phyloP scores from a whole-genome alignment of 2,797 vertebrate genomes.

The Mormyrops boulengeri region DNA sequence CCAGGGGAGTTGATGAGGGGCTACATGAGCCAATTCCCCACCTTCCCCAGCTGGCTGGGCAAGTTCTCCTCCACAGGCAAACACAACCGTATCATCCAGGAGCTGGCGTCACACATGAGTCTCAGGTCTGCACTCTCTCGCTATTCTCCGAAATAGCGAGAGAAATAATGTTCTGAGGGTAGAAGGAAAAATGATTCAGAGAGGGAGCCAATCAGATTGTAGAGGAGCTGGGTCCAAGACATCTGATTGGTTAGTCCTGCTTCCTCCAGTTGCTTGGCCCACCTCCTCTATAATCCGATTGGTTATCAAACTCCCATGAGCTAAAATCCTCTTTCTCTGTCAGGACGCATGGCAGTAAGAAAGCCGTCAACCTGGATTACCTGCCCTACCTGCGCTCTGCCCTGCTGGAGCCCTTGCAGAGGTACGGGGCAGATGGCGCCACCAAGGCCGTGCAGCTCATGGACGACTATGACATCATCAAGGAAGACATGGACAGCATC shows the following conservation, averaged over 20 bases:
- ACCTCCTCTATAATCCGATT: not conserved
- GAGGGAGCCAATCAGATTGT: not conserved
- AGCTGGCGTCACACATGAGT: conserved; percentile 85
- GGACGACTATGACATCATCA: conserved; percentile 85
- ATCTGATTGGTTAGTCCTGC: not conserved
- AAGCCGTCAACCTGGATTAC: conserved; percentile 85
- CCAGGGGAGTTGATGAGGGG: conserved; percentile 95
- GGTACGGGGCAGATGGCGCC: conserved; percentile 71
- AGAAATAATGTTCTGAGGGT: not conserved
- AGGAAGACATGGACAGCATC: conserved; percentile 90
- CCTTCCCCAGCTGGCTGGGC: conserved; percentile 92
- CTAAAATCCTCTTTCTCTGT: conserved; percentile 9
- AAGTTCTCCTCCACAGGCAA: conserved; percentile 82
- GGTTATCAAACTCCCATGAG: not conserved
- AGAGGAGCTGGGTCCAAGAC: not conserved
- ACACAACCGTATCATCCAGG: conserved; percentile 81
- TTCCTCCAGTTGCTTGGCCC: not conserved
- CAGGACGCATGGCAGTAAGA: conserved; percentile 77
- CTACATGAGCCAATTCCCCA: conserved; percentile 86
- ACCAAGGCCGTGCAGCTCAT: conserved; percentile 70
- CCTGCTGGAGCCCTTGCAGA: conserved; percentile 71
- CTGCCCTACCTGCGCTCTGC: conserved; percentile 70
- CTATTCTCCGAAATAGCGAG: no score
- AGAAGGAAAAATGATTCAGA: not conserved
- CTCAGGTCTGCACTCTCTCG: conserved; percentile 67